These are phyloP conservation scores for Menidia menidia DNA, from an alignment of 2,797 vertebrate species.

Conservation along the genomic window DNA sequence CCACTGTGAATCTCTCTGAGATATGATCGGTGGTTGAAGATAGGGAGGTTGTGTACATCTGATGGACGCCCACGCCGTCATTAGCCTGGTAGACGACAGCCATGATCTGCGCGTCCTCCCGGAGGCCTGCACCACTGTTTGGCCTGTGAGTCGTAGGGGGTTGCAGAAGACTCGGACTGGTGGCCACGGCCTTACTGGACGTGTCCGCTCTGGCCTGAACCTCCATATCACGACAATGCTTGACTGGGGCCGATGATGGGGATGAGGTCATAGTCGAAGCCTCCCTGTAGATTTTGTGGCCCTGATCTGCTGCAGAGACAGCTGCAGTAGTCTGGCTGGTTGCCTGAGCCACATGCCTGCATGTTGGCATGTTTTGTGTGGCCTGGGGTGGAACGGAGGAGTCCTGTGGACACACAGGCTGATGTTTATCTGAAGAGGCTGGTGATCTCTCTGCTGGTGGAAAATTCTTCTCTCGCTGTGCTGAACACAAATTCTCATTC, in stretches of 20 bases:
- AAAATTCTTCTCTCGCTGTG: constrained; percentile 37
- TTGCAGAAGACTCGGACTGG: constrained; percentile 91
- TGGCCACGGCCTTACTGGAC: constrained; percentile 88
- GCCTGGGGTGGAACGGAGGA: constrained; percentile 47
- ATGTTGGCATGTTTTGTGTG: constrained; percentile 28
- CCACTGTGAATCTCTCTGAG: constrained; percentile 68
- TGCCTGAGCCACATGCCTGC: constrained; percentile 35
- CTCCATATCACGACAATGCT: constrained; percentile 85
- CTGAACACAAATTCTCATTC: constrained; percentile 38
- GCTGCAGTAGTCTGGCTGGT: constrained; percentile 49
- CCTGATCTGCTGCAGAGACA: constrained; percentile 46
- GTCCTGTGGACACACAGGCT: constrained; percentile 45
- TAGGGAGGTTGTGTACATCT: constrained; percentile 43
- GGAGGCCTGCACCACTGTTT: constrained; percentile 34
- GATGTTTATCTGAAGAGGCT: constrained; percentile 56
- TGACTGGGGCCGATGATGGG: constrained; percentile 54
- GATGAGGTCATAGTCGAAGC: constrained; percentile 91
- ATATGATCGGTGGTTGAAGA: constrained; percentile 21
- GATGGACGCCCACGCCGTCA: constrained; percentile 42
- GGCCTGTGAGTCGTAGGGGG: constrained; percentile 68
- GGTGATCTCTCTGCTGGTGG: constrained; percentile 42
- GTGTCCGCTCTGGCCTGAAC: constrained; percentile 91
- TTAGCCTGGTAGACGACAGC: constrained; percentile 78
- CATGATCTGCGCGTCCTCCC: constrained; percentile 83
- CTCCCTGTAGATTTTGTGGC: constrained; percentile 84